These are phyloP conservation scores for Erebia ligea DNA, from an alignment of 2,888 invertebrate species.

Conservation along the genomic window DNA sequence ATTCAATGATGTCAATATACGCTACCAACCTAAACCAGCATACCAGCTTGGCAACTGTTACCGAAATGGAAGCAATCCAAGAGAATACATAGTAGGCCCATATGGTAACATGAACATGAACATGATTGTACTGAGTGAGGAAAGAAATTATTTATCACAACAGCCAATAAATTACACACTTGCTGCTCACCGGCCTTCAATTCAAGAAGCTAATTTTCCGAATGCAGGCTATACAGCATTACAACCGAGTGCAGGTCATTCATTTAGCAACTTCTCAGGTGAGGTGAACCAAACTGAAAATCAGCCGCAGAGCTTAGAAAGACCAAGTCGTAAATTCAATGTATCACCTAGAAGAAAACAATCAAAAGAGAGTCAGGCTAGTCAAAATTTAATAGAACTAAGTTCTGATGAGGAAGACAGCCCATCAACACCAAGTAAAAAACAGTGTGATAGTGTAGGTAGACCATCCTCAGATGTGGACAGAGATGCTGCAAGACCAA, in stretches of 20 bases:
- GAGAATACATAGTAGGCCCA: slow-evolving; percentile 56
- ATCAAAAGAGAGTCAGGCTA: slow-evolving; percentile 65
- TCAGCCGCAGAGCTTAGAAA: slow-evolving; percentile 57
- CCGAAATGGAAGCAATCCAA: slow-evolving; percentile 53
- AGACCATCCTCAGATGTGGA: slow-evolving; percentile 7
- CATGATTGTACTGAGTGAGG: slow-evolving; percentile 60
- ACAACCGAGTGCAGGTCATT: slow-evolving; percentile 46
- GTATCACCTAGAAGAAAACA: slow-evolving; percentile 72
- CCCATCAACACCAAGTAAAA: slow-evolving; percentile 58
- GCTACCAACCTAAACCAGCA: slow-evolving; percentile 70
- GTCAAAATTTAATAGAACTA: slow-evolving; percentile 70
- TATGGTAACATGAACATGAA: slow-evolving; percentile 64
- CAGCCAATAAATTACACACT: slow-evolving; percentile 59
- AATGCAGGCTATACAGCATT: slow-evolving; percentile 52
- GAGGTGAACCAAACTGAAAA: slow-evolving; percentile 39
- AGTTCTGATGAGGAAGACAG: slow-evolving; percentile 80
- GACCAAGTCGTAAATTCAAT: slow-evolving; percentile 74
- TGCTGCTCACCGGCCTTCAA: slow-evolving; percentile 48
- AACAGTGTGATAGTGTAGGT: slow-evolving; percentile 54
- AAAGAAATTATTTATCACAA: slow-evolving; percentile 56
- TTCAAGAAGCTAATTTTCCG: slow-evolving; percentile 45
- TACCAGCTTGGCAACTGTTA: slow-evolving; percentile 59
- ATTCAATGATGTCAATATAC: slow-evolving; percentile 62
- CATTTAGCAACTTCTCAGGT: slow-evolving; percentile 44
- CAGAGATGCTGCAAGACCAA: slow-evolving; percentile 15